Evolutionary conservation across 2,113 vertebrate genomes (phyloP).

Genomic region (Excalfactoria chinensis): DNA sequence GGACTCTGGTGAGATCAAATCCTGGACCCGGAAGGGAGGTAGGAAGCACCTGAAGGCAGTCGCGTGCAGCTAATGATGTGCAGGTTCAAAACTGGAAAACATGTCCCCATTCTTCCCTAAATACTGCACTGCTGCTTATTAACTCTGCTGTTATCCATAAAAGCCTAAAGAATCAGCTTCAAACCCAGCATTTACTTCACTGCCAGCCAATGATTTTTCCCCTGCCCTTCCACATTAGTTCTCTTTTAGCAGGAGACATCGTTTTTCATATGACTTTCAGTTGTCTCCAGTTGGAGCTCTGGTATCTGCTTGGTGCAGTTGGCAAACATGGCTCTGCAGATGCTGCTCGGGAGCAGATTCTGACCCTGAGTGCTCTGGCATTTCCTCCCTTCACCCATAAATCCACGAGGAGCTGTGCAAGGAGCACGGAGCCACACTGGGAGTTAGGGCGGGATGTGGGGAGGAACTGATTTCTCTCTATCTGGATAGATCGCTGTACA

Average conservation of each 20-base stretch:
- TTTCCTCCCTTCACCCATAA: neutral
- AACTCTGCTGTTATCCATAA: neutral
- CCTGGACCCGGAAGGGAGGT: constrained; percentile 6
- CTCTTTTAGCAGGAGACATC: constrained; percentile 23
- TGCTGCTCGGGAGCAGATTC: constrained; percentile 26
- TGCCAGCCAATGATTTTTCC: constrained; percentile 50
- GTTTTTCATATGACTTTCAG: constrained; percentile 32
- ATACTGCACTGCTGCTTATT: constrained; percentile 15
- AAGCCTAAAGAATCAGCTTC: neutral
- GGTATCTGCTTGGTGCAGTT: constrained; percentile 49
- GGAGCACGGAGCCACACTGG: neutral
- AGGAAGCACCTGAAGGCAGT: constrained; percentile 33
- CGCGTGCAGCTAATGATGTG: constrained; percentile 5
- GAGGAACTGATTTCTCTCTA: neutral
- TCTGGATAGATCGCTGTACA: rapidly evolving
- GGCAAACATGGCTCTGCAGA: constrained; percentile 44
- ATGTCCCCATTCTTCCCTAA: constrained; percentile 34
- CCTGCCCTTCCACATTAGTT: constrained; percentile 19
- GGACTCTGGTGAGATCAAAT: constrained; percentile 43
- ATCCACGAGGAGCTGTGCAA: neutral
- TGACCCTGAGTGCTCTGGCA: neutral
- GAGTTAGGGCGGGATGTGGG: neutral
- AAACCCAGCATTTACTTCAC: neutral
- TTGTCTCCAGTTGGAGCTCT: constrained; percentile 27
- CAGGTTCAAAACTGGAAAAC: constrained; percentile 28